phyloP scores from a whole-genome alignment of 2,113 vertebrate species.

The Rafetus swinhoei region DNA sequence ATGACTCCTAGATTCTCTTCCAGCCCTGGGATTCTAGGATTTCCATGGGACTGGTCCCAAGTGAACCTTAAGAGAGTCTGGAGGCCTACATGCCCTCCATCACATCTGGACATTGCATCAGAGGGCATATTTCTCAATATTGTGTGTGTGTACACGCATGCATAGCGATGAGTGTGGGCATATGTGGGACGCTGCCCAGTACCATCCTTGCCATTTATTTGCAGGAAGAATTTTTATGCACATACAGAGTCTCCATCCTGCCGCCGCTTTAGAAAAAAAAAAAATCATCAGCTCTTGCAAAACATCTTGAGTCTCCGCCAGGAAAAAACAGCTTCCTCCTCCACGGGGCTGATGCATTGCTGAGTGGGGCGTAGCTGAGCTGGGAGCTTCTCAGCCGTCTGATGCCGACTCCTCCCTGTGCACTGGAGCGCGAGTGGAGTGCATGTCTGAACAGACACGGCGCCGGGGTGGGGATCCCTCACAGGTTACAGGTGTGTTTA shows the following conservation, averaged over 20 bases:
- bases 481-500: neutral
- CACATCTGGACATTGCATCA: neutral
- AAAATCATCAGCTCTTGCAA: neutral
- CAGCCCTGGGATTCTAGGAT: too few relatives aligned
- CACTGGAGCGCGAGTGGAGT: neutral
- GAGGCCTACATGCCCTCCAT: neutral
- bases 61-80: neutral
- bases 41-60: neutral
- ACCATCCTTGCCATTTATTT: neutral
- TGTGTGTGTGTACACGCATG: too few relatives aligned
- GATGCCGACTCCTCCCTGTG: neutral
- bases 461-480: neutral
- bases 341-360: neutral
- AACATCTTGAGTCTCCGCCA: neutral
- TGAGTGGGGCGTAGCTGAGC: accelerated
- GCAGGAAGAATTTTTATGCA: neutral
- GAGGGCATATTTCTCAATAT: neutral
- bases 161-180: too few relatives aligned
- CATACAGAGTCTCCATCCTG: neutral
- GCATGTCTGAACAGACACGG: neutral
- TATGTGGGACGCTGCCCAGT: too few relatives aligned
- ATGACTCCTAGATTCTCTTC: too few relatives aligned
- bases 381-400: neutral
- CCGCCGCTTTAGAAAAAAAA: neutral
- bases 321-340: neutral